Evolutionary conservation across 2,797 vertebrate species (phyloP), one percentile per base, ranked within the genome.

Genomic region (Poeciliopsis presidionis): DNA sequence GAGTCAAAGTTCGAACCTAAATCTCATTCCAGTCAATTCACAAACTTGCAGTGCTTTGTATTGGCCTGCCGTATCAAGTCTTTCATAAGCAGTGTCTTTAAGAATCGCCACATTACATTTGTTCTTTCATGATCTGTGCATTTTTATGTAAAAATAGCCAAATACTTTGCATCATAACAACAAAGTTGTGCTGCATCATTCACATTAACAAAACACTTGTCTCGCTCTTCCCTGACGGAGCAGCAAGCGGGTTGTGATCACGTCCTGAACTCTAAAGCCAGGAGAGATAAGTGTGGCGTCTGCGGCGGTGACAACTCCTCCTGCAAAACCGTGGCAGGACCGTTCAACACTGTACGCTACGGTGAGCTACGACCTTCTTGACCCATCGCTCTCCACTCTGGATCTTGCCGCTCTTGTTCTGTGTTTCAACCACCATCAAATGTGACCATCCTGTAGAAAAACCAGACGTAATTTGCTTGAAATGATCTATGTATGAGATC

Each of bases 171-270:
- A 16, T 25, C 25, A 55, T 73, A 28, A 30, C 46, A 9, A 65
- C 65, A 73, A 57, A 82, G 16, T 30, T 25, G 13, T 74, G 20
- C 33, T 77, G 5, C 51, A 55, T 69, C 59, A 16, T 65, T 53
- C 78, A 61, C 36, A 65, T 41, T 25, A 46, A 78, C 53, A 33
- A 39, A 73, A 59, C 12, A 57, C 59, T 2, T 65, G 5, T 49
- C 46, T 45, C 30, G 73, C 20, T 2, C 16, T 13, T 69, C 36
- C 61, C 8, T n/a, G 43, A 51, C 77, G 7, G 82, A 94, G 93
- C 96, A 99, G 98, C 98, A 99, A 98, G 98, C 98, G 46, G 98
- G 98, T 95, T 99, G 98, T 28, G 98, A 99, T 96, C 98, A 99
- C 72, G 96, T 99, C 83, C 93, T 99, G 90, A 99, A 99, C 95